Percentiles rank a stretch among this genome's conserved stretches.
Evolutionary conservation across 2,888 invertebrate genomes (phyloP).

Genomic region (Alloscopus bannaensis): DNA sequence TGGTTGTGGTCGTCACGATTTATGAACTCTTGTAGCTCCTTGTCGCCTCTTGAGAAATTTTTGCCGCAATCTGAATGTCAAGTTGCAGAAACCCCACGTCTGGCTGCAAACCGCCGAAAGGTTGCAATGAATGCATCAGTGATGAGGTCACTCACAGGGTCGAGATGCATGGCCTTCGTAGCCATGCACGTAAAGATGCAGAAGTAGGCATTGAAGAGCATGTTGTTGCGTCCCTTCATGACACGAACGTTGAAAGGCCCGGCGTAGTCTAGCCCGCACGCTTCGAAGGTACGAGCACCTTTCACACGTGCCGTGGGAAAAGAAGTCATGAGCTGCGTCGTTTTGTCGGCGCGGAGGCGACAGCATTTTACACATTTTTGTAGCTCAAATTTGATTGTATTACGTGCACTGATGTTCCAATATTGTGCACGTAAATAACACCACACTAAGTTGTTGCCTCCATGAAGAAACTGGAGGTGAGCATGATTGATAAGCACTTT

Average conservation of each 20-base stretch:
- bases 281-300: slow-evolving; percentile 73
- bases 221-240: slow-evolving; percentile 68
- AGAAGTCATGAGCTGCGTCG: slow-evolving; percentile 74
- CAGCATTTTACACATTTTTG: slow-evolving; percentile 74
- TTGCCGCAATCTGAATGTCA: slow-evolving; percentile 49
- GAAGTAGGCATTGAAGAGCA: slow-evolving; percentile 73
- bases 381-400: slow-evolving; percentile 68
- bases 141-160: slow-evolving; percentile 65
- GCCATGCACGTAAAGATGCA: slow-evolving; percentile 74
- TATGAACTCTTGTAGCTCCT: slow-evolving; percentile 13
- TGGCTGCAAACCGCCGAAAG: slow-evolving; percentile 48
- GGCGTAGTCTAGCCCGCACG: slow-evolving; percentile 74
- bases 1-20: background rate
- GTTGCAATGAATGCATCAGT: slow-evolving; percentile 64
- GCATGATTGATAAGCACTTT: slow-evolving; percentile 34
- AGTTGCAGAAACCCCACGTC: slow-evolving; percentile 38
- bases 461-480: slow-evolving; percentile 70
- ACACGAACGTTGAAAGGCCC: slow-evolving; percentile 74
- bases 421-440: slow-evolving; percentile 67
- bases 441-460: slow-evolving; percentile 68
- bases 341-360: slow-evolving; percentile 64
- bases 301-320: slow-evolving; percentile 74
- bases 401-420: slow-evolving; percentile 73
- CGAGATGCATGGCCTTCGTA: slow-evolving; percentile 74
- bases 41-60: slow-evolving; percentile 23